Evolutionary conservation across 2,113 vertebrate species (phyloP).

Genomic region (Sminthopsis crassicaudata): DNA sequence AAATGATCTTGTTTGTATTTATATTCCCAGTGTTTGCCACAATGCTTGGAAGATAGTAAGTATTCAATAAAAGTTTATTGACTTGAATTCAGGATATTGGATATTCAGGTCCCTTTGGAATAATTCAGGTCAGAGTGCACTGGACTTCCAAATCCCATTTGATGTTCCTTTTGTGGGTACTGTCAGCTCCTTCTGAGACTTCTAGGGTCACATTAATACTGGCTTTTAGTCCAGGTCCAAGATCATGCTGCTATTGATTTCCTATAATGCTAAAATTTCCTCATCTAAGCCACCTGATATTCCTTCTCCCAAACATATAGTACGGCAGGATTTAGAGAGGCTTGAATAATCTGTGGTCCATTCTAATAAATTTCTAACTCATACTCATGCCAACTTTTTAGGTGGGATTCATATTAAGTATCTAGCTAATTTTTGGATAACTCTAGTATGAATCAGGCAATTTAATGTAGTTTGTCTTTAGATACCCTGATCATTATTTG

Average conservation of each 20-base stretch:
- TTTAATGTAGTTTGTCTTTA: background rate
- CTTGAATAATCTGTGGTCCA: background rate
- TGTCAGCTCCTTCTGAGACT: background rate
- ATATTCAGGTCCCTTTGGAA: background rate
- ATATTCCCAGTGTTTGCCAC: background rate
- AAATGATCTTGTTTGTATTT: background rate
- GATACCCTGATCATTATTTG: background rate
- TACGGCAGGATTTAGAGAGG: background rate
- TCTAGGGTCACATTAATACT: background rate
- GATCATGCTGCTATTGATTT: background rate
- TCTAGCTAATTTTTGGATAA: background rate
- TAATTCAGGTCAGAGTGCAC: background rate
- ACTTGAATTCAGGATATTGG: background rate
- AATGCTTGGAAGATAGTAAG: background rate
- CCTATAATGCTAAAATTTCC: background rate
- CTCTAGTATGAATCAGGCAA: background rate
- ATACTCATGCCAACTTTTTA: background rate
- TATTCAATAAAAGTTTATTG: background rate
- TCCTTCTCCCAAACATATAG: background rate
- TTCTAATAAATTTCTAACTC: background rate
- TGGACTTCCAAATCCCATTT: background rate
- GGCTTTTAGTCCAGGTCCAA: background rate
- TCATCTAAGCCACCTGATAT: background rate
- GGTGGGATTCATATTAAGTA: background rate
- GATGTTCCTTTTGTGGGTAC: background rate